phyloP scores from a whole-genome alignment of 2,113 vertebrate species.

The Atractosteus spatula region DNA sequence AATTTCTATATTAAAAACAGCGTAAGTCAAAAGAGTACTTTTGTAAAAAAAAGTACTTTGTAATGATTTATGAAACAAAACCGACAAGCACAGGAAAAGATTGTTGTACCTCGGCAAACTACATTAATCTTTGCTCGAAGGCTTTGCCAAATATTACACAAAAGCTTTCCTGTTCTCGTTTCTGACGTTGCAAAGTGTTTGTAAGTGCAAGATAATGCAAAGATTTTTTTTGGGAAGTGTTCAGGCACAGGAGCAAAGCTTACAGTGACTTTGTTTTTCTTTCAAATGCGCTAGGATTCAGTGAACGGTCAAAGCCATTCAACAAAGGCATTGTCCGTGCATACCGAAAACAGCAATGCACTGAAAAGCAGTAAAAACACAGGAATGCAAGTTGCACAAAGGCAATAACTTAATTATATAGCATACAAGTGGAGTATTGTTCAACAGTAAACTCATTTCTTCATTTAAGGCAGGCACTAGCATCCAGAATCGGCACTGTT shows the following conservation, averaged over 20 bases:
- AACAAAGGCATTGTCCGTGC: conserved; percentile 39
- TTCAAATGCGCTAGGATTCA: neutral
- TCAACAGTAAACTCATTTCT: conserved; percentile 40
- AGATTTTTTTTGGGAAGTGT: neutral
- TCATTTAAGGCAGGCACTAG: conserved; percentile 20
- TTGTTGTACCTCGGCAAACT: conserved; percentile 4
- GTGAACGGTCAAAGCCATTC: neutral
- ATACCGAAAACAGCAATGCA: conserved; percentile 53
- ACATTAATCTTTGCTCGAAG: conserved; percentile 1
- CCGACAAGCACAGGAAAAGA: conserved; percentile 9
- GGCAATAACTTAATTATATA: conserved; percentile 64
- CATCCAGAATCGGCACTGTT: conserved; percentile 16
- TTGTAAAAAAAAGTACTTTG: neutral
- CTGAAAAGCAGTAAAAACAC: conserved; percentile 51
- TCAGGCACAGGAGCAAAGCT: neutral
- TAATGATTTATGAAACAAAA: conserved; percentile 11
- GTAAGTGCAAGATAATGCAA: conserved; percentile 1
- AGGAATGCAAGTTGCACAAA: conserved; percentile 69
- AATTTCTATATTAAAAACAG: neutral
- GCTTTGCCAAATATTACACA: conserved; percentile 15
- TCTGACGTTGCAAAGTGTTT: conserved; percentile 10
- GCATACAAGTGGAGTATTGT: conserved; percentile 62
- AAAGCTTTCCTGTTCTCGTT: conserved; percentile 15
- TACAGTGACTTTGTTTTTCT: conserved; percentile 9
- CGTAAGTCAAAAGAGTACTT: neutral